phyloP scores from a whole-genome alignment of 1,140 invertebrate species.

The Lutraria rhynchaena region DNA sequence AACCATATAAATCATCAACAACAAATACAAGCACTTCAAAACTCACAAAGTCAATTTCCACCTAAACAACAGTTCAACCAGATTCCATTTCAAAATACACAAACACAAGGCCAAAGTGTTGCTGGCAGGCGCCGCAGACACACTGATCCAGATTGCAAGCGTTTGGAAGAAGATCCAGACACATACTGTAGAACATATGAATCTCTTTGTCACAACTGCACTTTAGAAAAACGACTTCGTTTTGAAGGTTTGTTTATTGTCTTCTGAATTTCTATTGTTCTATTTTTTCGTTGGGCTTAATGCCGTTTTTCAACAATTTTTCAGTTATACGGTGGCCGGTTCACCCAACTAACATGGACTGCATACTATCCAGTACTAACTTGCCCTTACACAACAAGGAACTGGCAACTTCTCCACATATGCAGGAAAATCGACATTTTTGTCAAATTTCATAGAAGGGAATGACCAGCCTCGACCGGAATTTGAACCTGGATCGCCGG shows the following conservation, averaged over 20 bases:
- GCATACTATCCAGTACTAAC: too few species aligned
- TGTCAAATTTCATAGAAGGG: too few species aligned
- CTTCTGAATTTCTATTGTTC: too few species aligned
- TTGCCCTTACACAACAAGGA: too few species aligned
- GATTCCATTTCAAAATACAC: neutral
- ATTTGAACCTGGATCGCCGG: too few species aligned
- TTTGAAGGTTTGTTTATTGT: conserved; percentile 46
- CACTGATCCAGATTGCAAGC: conserved; percentile 44
- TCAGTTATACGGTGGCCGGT: too few species aligned
- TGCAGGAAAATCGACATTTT: too few species aligned
- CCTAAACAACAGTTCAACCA: conserved; percentile 17
- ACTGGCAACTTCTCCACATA: too few species aligned
- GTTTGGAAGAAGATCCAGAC: conserved; percentile 40
- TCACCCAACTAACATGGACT: too few species aligned
- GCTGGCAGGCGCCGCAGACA: conserved; percentile 21
- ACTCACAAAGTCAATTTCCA: neutral
- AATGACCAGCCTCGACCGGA: too few species aligned
- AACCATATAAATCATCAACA: neutral
- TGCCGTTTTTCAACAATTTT: too few species aligned
- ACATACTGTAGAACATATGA: conserved; percentile 49
- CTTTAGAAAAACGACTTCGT: conserved; percentile 41
- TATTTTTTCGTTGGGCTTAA: too few species aligned
- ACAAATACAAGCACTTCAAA: neutral
- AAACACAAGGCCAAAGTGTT: conserved; percentile 9
- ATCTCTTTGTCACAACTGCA: conserved; percentile 49